Base-by-base conservation (phyloP, 2,888 invertebrate species). In the Lasioglossum oenotherae region DNA sequence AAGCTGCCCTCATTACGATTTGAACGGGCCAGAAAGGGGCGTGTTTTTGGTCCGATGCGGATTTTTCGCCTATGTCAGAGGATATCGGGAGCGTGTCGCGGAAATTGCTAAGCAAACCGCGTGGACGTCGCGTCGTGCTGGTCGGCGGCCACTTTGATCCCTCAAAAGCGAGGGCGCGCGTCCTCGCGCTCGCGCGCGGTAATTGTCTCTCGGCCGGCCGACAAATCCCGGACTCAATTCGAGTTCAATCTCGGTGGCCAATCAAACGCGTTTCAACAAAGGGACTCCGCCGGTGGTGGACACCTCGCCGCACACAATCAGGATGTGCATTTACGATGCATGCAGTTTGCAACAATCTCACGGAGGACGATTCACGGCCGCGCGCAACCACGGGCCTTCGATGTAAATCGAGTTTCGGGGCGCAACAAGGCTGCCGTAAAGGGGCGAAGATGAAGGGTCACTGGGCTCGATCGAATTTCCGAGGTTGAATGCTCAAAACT, bases 391-490 rank as follows among this genome's bases (percentile, higher is more conserved):
- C 53, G 38, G n/a, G n/a, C 75, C 38, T 71, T 44, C 79, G 53
- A 85, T 67, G 86, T 71, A 85, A 85, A 86, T 85, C 76, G 85
- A 81, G 81, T 77, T 85, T 77, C 31, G n/a, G 69, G 69, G 49
- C 64, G 72, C 74, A 41, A 71, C 67, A 72, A 76, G 85, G 67
- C 69, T 44, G 49, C 23, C 77, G 76, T 44, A 49, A 80, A 64
- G 84, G 84, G 79, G 16, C 27, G 84, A 82, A 87, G 79, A 74
- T 67, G 82, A 83, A 80, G 84, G 78, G 85, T 80, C 85, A 67
- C 35, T 67, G 87, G n/a, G 57, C 75, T 74, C 88, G 87, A 90
- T 90, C 90, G 89, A 90, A 83, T 90, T 90, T 90, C 89, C 85
- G 38, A 38, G 16, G 77, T 31, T 81, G 85, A 90, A 90, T 89